Base-by-base conservation (phyloP, 2,888 invertebrate species). In the Coleophora flavipennella region DNA sequence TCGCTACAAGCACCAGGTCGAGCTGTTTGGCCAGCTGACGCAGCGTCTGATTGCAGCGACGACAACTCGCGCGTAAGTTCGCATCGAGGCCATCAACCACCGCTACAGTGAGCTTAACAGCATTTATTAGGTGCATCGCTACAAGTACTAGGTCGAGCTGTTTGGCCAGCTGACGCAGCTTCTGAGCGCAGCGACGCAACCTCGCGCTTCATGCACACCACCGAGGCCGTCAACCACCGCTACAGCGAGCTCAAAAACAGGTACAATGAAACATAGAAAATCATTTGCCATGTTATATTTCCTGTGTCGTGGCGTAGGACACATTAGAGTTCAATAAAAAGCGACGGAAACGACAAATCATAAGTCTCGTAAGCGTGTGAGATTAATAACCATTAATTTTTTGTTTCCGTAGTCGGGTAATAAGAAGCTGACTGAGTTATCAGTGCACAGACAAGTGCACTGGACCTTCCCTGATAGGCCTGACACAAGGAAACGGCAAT, bases 91-190 rank as follows among this genome's bases (percentile, higher is more conserved):
- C 50, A 90, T 96, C 63, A 95, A 93, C 79, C 92, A 92, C 60
- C 87, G 94, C 58, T 95, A 94, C 75, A 88, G 88, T 58, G 91
- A 92, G 59, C 85, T 93, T 31, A 92, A 94, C 73, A 91, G 93
- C 51, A 93, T 94, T 93, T 93, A 36, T 3, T 6, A 97, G 71
- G 87, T 97, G 48, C 20, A 20, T 6, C 20, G 20, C 20, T 20
- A 20, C 20, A 20, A 6, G 75, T 91, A 92, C 62, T 94, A 95
- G 70, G 90, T 97, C 20, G 20, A 20, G 90, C 93, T 49, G 53
- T 94, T 97, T 75, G 96, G 95, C 58, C 92, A 94, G 72, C 86
- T 96, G 62, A 95, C 95, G 31, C 96, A 96, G 79, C 92, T 93
- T 59, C 87, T 97, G 63, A 94, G 96, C 51, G 94, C 56, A 92